Evolutionary conservation across 2,888 invertebrate species (phyloP), one percentile per base, ranked within the genome.

Genomic region (Drosophila recens): DNA sequence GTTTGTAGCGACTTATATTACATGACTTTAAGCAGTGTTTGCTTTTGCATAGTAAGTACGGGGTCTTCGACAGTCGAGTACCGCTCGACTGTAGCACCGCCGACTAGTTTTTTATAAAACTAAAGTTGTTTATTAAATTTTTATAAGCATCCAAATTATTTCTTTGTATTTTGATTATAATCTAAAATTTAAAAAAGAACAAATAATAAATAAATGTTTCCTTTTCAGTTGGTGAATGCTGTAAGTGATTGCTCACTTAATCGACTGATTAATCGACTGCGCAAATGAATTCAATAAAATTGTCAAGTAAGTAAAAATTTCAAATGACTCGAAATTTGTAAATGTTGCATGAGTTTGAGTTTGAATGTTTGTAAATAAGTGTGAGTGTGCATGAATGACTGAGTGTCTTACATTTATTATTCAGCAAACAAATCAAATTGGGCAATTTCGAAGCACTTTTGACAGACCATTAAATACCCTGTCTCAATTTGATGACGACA

Each of bases 341-440:
- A 38, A 53, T 23, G 30, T 45, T 20, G 53, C 34, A 33, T 15
- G 27, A 40, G 27, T 34, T n/a, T n/a, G n/a, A n/a, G n/a, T n/a
- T 42, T 30, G 15, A 46, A 15, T n/a, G 1, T 48, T 15, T 27
- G 27, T 23, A 5, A 46, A 27, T 46, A 11, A 4, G 1, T 34
- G 1, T 33, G 38, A 33, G 48, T 27, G 23, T 27, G 23, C 56
- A 93, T 94, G 17, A 58, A 48, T 48, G 46, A 8, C 33, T 3
- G 46, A 11, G 56, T 94, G 95, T 43, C 42, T 65, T 40, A 49
- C 67, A 67, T 59, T 67, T 42, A 73, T 74, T 67, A 52, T 62
- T 59, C 59, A 63, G 49, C 38, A 17, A 65, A 64, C 65, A 75
- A 87, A 87, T 79, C 79, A 80, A 77, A 80, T 77, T 77, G 71